Percentiles rank a stretch among this genome's conserved stretches.
These are phyloP conservation scores for Antidorcas marsupialis DNA, from an alignment of 2,113 vertebrate species.

Conservation along the genomic window DNA sequence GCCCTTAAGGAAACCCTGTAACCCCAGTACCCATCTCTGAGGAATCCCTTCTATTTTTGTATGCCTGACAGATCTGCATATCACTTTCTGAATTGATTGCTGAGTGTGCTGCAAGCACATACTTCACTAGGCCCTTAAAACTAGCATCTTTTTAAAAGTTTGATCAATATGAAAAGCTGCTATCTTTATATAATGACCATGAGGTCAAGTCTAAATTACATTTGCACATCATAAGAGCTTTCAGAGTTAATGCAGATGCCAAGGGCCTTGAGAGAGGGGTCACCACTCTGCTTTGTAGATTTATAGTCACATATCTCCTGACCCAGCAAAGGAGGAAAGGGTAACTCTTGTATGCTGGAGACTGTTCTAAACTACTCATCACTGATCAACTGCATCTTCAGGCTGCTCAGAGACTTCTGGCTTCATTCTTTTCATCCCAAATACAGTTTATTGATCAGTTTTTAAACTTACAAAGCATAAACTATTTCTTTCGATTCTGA, in stretches of 20 bases:
- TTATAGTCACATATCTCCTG: not conserved
- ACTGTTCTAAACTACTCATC: not conserved
- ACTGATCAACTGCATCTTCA: not conserved
- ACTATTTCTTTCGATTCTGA: not conserved
- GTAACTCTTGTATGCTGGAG: not conserved
- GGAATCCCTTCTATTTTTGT: not conserved
- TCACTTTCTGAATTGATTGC: slow-evolving; percentile 48
- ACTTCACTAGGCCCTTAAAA: not conserved
- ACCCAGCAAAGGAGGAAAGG: not conserved
- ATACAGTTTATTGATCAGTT: not conserved
- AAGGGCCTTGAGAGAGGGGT: not conserved
- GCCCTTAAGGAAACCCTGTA: not conserved
- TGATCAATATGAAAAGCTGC: slow-evolving; percentile 33
- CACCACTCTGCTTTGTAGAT: slow-evolving; percentile 13
- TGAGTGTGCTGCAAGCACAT: not conserved
- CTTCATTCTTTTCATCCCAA: not conserved
- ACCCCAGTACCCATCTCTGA: not conserved
- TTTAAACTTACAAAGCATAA: not conserved
- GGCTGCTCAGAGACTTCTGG: not conserved
- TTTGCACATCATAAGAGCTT: slow-evolving; percentile 19
- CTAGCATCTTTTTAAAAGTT: slow-evolving; percentile 18
- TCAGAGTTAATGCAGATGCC: slow-evolving; percentile 41
- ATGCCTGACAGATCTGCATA: not conserved
- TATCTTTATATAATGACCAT: slow-evolving; percentile 31
- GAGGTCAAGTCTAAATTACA: slow-evolving; percentile 30